A percentile compares a stretch with the other conserved stretches of the same genome.
These are phyloP conservation scores for Nycticebus coucang DNA, from an alignment of 2,113 vertebrate species.

Conservation along the genomic window DNA sequence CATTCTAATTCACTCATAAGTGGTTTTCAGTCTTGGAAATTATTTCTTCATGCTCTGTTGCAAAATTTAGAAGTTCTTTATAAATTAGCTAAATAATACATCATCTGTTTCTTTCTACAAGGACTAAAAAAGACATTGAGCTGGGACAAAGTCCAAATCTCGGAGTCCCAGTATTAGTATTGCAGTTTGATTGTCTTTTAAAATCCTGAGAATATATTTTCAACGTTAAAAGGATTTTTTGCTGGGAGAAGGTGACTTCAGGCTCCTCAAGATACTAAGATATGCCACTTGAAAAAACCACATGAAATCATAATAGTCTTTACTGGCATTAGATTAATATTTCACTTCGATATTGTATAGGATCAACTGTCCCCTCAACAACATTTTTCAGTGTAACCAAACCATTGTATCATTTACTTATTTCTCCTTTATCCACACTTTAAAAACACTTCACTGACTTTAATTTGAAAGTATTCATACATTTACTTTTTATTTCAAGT, in stretches of 20 bases:
- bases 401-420: background rate
- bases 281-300: background rate
- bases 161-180: background rate
- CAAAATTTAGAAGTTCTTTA: slow-evolving; percentile 43
- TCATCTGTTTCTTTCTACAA: slow-evolving; percentile 45
- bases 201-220: slow-evolving; percentile 39
- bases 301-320: slow-evolving; percentile 27
- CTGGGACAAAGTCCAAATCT: slow-evolving; percentile 35
- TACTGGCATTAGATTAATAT: background rate
- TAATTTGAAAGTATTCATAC: background rate
- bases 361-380: background rate
- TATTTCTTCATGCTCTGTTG: slow-evolving; percentile 55
- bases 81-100: slow-evolving; percentile 54
- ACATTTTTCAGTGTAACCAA: background rate
- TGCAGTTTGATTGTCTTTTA: slow-evolving; percentile 2
- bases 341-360: slow-evolving; percentile 37
- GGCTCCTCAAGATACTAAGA: background rate
- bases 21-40: slow-evolving; percentile 42
- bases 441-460: background rate
- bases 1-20: slow-evolving; percentile 38
- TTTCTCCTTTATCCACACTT: background rate
- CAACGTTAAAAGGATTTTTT: slow-evolving; percentile 33
- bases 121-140: slow-evolving; percentile 28
- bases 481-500: slow-evolving; percentile 39
- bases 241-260: background rate